Percentiles rank a stretch among this genome's conserved stretches.
Evolutionary conservation across 1,140 invertebrate genomes (phyloP).

Genomic region (Sipha flava): DNA sequence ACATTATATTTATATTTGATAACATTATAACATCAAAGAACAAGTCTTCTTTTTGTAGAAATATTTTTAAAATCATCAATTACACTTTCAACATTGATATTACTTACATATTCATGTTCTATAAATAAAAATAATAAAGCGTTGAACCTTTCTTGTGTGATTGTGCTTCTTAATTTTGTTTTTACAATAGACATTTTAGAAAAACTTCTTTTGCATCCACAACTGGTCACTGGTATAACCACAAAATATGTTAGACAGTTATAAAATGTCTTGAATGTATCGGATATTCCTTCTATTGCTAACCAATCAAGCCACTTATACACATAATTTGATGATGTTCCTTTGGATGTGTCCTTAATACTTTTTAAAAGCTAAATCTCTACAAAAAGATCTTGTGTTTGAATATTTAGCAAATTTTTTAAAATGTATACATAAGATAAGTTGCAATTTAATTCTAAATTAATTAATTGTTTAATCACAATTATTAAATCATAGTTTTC

Average conservation of each 20-base stretch:
- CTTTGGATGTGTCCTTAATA: not conserved
- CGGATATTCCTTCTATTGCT: not conserved
- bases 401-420: not conserved
- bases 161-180: not conserved
- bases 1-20: too few species aligned
- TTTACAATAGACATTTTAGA: not conserved
- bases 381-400: not conserved
- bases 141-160: not conserved
- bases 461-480: not conserved
- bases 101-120: not conserved
- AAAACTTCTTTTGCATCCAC: not conserved
- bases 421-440: not conserved
- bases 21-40: too few species aligned
- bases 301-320: constrained; percentile 2
- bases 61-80: constrained; percentile 4
- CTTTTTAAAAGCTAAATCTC: not conserved
- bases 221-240: not conserved
- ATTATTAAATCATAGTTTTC: not conserved
- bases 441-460: not conserved
- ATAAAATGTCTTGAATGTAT: not conserved
- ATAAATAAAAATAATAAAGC: constrained; percentile 1
- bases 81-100: not conserved
- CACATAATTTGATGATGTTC: not conserved
- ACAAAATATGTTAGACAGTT: not conserved
- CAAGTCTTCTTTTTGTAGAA: too few species aligned